Conservation (phyloP, 2,797 vertebrate genomes). For the Pipistrellus pipistrellus region DNA sequence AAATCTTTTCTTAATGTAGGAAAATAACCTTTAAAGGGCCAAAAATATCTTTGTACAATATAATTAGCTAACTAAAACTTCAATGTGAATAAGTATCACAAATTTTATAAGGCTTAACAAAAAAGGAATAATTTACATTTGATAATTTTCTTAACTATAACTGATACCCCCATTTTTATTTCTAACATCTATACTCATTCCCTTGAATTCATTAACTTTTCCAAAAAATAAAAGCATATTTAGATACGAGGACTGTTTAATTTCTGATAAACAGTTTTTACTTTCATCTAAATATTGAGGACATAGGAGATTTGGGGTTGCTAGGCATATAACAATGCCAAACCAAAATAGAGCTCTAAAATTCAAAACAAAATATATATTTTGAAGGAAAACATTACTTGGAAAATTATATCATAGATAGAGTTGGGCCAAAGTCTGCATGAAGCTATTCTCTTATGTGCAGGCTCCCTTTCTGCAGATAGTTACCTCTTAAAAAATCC, state of each 20-base stretch:
- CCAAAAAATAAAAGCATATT: conserved; percentile 57
- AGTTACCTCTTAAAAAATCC: not conserved
- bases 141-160: conserved; percentile 66
- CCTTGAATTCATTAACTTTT: conserved; percentile 74
- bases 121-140: conserved; percentile 62
- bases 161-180: conserved; percentile 68
- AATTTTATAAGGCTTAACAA: conserved; percentile 63
- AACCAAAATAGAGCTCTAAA: conserved; percentile 15
- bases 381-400: conserved; percentile 17
- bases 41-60: conserved; percentile 76
- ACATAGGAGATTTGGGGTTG: conserved; percentile 52
- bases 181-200: conserved; percentile 72
- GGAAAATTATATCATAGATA: conserved; percentile 5
- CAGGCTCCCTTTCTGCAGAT: conserved; percentile 1
- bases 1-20: conserved; percentile 79
- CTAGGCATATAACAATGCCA: not conserved
- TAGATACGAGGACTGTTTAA: conserved; percentile 44
- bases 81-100: not conserved
- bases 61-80: conserved; percentile 61
- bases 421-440: conserved; percentile 13
- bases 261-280: conserved; percentile 61
- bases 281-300: conserved; percentile 46
- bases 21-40: conserved; percentile 63
- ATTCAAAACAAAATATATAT: conserved; percentile 35
- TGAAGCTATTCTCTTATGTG: not conserved